Percentiles rank a stretch among this genome's conserved stretches.
These are phyloP conservation scores for Theonella swinhoei DNA, from an alignment of 37 sponge, comb jelly and placozoan species.

Conservation along the genomic window DNA sequence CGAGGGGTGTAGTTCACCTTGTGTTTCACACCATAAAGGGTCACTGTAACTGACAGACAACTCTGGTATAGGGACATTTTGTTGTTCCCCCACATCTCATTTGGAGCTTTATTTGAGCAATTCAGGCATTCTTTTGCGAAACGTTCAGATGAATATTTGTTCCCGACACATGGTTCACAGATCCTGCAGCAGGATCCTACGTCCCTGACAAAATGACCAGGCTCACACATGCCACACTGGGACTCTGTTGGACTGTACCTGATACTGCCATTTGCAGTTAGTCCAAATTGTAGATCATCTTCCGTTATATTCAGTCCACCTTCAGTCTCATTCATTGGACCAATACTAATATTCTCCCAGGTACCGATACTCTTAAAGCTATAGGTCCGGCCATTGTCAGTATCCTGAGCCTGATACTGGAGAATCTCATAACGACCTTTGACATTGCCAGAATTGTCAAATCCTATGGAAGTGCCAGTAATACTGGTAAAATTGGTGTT, in stretches of 20 bases:
- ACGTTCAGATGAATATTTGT: conserved; percentile 35
- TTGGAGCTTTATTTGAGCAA: conserved; percentile 43
- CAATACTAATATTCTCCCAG: conserved; percentile 36
- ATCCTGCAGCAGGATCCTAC: conserved; percentile 70
- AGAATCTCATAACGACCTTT: conserved; percentile 35
- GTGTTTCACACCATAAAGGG: conserved; percentile 26
- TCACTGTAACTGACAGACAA: conserved; percentile 10
- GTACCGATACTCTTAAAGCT: conserved; percentile 31
- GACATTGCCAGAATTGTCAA: conserved; percentile 49
- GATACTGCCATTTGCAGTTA: not conserved
- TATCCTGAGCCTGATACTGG: conserved; percentile 18
- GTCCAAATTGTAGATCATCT: conserved; percentile 56
- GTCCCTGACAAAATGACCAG: conserved; percentile 35
- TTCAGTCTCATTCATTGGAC: not conserved
- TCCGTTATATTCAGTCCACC: not conserved
- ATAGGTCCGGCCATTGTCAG: not conserved
- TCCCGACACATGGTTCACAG: conserved; percentile 68
- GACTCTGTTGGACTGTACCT: conserved; percentile 10
- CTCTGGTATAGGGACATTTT: conserved; percentile 35
- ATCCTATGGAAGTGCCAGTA: conserved; percentile 20
- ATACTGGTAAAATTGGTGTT: conserved; percentile 60
- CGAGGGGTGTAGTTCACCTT: conserved; percentile 22
- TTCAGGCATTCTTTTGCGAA: conserved; percentile 24
- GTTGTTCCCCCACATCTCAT: conserved; percentile 64
- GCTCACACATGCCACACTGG: conserved; percentile 53